phyloP scores from a whole-genome alignment of 2,113 vertebrate species.

The Bostrychus sinensis region DNA sequence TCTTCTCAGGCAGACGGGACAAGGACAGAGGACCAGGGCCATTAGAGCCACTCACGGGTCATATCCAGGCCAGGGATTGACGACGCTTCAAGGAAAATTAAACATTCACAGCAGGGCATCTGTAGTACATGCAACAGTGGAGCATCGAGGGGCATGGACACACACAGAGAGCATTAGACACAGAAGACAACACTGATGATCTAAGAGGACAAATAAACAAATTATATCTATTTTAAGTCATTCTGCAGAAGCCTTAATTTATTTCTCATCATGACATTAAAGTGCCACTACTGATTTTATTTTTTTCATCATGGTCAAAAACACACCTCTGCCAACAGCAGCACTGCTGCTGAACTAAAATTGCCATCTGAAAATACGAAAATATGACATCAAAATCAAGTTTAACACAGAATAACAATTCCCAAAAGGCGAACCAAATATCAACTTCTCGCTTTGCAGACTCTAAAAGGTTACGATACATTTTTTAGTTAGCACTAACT shows the following conservation, averaged over 20 bases:
- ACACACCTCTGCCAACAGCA: too few relatives aligned
- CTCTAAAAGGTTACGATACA: too few relatives aligned
- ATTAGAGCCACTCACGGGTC: constrained; percentile 42
- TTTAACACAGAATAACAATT: too few relatives aligned
- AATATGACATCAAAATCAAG: too few relatives aligned
- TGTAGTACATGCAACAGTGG: background rate
- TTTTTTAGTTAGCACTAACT: too few relatives aligned
- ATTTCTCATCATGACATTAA: constrained; percentile 73
- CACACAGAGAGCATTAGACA: background rate
- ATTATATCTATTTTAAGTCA: constrained; percentile 54
- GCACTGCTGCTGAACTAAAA: too few relatives aligned
- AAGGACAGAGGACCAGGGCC: constrained; percentile 40
- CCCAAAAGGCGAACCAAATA: too few relatives aligned
- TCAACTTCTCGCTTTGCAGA: too few relatives aligned
- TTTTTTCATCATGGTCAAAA: too few relatives aligned
- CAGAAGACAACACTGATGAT: background rate
- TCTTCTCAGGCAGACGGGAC: constrained; percentile 6
- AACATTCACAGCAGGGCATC: constrained; percentile 21
- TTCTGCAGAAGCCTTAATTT: constrained; percentile 70
- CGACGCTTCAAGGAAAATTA: constrained; percentile 44
- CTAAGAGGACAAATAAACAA: constrained; percentile 33
- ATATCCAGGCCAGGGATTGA: constrained; percentile 50
- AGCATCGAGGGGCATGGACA: constrained; percentile 13
- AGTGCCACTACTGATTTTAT: too few relatives aligned
- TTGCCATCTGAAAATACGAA: too few relatives aligned